Conservation (phyloP, 2,888 invertebrate genomes). For the Cosmia pyralina region DNA sequence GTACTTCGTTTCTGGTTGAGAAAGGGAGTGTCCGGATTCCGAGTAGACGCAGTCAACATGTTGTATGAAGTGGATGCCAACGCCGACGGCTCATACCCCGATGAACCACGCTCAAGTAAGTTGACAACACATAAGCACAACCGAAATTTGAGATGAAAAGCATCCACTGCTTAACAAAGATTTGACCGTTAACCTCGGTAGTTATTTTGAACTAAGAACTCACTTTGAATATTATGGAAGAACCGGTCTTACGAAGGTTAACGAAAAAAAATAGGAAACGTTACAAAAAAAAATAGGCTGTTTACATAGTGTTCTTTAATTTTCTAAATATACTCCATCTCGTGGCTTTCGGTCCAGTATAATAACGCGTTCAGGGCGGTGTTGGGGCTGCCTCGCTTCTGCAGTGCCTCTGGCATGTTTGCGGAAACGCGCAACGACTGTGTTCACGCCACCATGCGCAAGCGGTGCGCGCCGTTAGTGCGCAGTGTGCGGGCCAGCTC, state of each 20-base stretch:
- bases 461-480: too few species aligned
- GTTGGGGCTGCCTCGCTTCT: too few species aligned
- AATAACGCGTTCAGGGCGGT: too few species aligned
- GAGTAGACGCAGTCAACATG: slow-evolving; percentile 93
- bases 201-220: background rate
- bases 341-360: background rate
- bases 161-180: background rate
- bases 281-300: too few species aligned
- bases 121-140: background rate
- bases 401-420: too few species aligned
- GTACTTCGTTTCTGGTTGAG: slow-evolving; percentile 94
- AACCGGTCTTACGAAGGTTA: too few species aligned
- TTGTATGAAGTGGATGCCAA: slow-evolving; percentile 81
- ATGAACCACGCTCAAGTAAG: slow-evolving; percentile 88
- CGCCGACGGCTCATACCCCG: slow-evolving; percentile 82
- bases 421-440: too few species aligned
- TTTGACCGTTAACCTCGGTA: background rate
- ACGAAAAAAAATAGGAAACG: too few species aligned
- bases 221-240: too few species aligned
- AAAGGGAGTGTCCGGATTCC: slow-evolving; percentile 95
- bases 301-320: background rate
- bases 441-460: too few species aligned
- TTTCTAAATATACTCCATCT: background rate
- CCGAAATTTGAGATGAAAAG: background rate
- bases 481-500: too few species aligned